Base-by-base conservation (phyloP, 2,888 invertebrate genomes). In the Acleris holmiana region DNA sequence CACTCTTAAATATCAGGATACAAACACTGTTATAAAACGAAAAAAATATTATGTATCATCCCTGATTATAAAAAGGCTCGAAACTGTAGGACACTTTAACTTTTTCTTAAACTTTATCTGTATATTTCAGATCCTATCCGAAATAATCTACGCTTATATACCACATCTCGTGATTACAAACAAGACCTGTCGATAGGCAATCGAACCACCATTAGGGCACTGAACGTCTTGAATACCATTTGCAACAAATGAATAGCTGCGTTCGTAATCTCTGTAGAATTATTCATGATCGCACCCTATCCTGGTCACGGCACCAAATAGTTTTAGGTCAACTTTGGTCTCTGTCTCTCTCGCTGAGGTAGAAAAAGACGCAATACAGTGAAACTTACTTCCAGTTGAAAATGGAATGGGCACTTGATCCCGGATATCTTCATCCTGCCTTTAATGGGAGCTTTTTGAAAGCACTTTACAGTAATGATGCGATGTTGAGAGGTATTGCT, bases 201-300 rank as follows among this genome's bases (percentile, higher is more conserved):
- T 65, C 65, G 58, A 54, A 59, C 59, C 64, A 18, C 54, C 65
- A 63, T 64, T 66, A 61, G 55, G 56, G 41, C 55, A 68, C 63
- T 66, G 66, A 68, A 61, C 67, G 61, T 62, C 68, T 67, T 57
- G 64, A 68, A 68, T 68, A 61, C 63, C 54, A 64, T 61, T 68
- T 68, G 67, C 60, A 64, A 67, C 67, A 64, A 67, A 64, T 67
- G 67, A 67, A 67, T 67, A 59, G 67, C 64, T 61, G 67, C 67
- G 64, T 60, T 59, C 60, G 56, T 67, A 67, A 67, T 67, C 67
- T 64, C 51, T 50, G 44, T 64, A 53, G 67, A 67, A 67, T 67
- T 60, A 67, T 67, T 67, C 67, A 67, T 67, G 67, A 67, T 49
- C 58, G 47, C 59, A 21, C 64, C 21, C 53, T 17, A 59, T 58